These are phyloP conservation scores for Cecropterus lyciades DNA, from an alignment of 1,140 invertebrate genomes.

Conservation along the genomic window DNA sequence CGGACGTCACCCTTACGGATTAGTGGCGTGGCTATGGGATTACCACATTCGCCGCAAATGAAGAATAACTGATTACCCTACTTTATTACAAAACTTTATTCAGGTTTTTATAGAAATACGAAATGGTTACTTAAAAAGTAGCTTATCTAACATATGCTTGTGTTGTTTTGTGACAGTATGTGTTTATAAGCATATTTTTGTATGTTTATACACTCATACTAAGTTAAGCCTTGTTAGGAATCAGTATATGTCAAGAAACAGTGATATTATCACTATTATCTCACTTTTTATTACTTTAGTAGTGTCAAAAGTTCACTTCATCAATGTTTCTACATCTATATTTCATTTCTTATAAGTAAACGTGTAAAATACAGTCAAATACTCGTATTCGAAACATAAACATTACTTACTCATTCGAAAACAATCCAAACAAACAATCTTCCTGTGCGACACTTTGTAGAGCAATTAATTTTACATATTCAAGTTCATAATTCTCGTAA, in stretches of 20 bases:
- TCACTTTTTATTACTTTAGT: too few relatives aligned
- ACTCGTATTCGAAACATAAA: conserved; percentile 40
- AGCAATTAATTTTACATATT: conserved; percentile 77
- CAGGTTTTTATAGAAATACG: not conserved
- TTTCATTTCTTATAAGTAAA: conserved; percentile 2
- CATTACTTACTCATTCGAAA: conserved; percentile 77
- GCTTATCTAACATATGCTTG: not conserved
- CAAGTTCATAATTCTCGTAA: conserved; percentile 76
- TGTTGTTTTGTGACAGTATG: too few relatives aligned
- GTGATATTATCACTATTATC: not conserved
- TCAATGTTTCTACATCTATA: not conserved
- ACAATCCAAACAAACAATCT: conserved; percentile 69
- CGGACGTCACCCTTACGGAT: conserved; percentile 81
- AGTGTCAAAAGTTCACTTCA: not conserved
- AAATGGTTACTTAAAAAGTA: not conserved
- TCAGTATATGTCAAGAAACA: not conserved
- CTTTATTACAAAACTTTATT: conserved; percentile 36
- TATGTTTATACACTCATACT: too few relatives aligned
- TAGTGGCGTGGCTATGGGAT: conserved; percentile 81
- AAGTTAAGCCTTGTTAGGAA: too few relatives aligned
- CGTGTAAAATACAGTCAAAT: not conserved
- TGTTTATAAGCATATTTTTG: too few relatives aligned
- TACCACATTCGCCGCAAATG: conserved; percentile 82
- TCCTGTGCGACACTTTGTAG: conserved; percentile 61
- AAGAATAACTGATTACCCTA: conserved; percentile 81